Evolutionary conservation across 2,888 invertebrate species (phyloP).

Genomic region (Polyommatus icarus): DNA sequence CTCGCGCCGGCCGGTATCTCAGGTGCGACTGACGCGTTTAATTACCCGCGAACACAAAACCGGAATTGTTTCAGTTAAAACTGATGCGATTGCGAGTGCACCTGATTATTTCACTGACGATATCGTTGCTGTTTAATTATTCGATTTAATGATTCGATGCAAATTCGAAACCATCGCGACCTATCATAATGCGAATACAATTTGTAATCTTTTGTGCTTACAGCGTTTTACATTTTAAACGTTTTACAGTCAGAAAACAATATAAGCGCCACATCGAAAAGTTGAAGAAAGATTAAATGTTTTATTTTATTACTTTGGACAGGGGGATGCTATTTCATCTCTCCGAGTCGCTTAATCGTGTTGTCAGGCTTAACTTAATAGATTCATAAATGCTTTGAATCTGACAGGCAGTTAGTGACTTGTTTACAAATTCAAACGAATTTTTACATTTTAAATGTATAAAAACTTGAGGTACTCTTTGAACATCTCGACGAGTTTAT

Average conservation of each 20-base stretch:
- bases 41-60: constrained; percentile 7
- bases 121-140: constrained; percentile 33
- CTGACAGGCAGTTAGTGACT: background rate
- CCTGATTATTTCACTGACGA: constrained; percentile 31
- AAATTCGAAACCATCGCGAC: constrained; percentile 35
- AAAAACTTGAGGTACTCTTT: background rate
- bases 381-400: background rate
- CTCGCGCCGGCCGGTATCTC: background rate
- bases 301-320: constrained; percentile 8
- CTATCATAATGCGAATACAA: constrained; percentile 34
- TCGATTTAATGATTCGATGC: constrained; percentile 35
- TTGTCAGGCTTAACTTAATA: constrained; percentile 13
- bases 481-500: background rate
- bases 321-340: background rate
- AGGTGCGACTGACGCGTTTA: constrained; percentile 3
- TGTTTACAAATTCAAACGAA: background rate
- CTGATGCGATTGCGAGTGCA: constrained; percentile 29
- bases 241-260: constrained; percentile 9
- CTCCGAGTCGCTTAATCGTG: background rate
- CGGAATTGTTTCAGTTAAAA: constrained; percentile 27
- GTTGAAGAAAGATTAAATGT: background rate
- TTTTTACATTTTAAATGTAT: background rate
- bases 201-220: constrained; percentile 33
- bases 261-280: background rate
- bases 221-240: constrained; percentile 20